These are phyloP conservation scores for Cephus pulcher DNA, from an alignment of 2,888 invertebrate genomes.

Conservation along the genomic window DNA sequence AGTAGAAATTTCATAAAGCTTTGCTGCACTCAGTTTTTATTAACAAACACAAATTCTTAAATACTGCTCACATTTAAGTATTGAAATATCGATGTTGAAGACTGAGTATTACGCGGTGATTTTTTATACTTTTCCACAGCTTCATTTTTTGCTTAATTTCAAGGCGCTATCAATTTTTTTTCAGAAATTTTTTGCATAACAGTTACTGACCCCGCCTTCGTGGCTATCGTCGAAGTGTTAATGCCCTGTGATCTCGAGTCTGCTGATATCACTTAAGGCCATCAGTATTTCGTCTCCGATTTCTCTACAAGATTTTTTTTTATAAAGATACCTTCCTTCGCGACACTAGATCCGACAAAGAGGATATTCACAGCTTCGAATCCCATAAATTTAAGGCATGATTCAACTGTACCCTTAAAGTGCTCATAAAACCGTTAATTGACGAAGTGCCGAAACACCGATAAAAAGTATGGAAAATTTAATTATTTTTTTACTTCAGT, in stretches of 20 bases:
- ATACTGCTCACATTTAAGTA: neutral
- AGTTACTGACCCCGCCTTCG: neutral
- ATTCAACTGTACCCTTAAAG: neutral
- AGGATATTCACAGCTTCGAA: neutral
- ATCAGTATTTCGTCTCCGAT: neutral
- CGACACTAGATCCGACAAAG: neutral
- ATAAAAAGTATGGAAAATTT: neutral
- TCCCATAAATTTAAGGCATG: neutral
- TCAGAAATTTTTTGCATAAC: neutral
- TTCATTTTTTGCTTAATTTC: neutral
- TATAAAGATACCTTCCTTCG: neutral
- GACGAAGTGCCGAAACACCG: neutral
- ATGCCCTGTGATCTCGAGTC: conserved; percentile 31
- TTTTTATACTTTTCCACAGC: neutral
- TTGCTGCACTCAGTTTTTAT: neutral
- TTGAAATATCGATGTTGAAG: neutral
- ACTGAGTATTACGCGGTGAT: neutral
- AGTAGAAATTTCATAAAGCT: neutral
- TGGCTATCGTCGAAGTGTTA: conserved; percentile 33
- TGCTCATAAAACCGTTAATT: neutral
- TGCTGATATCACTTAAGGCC: conserved; percentile 9
- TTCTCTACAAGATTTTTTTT: neutral
- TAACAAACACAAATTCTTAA: neutral
- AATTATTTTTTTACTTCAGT: neutral
- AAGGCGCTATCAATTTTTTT: neutral